Evolutionary conservation across 2,113 vertebrate genomes (phyloP).

Genomic region (Oplegnathus fasciatus): DNA sequence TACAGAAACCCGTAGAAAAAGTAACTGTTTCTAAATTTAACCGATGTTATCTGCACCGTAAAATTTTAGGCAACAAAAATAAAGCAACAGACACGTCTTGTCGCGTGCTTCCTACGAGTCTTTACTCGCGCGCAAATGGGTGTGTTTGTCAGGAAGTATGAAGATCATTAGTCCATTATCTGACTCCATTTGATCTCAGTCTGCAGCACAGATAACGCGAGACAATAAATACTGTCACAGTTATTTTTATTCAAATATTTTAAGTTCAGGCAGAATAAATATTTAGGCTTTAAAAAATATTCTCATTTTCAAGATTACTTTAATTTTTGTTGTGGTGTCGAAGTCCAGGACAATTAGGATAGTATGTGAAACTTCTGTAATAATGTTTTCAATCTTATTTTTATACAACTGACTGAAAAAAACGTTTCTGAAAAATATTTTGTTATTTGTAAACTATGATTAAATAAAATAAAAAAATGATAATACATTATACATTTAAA

Average conservation of each 20-base stretch:
- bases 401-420: background rate
- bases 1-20: background rate
- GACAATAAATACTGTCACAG: background rate
- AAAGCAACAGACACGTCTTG: constrained; percentile 7
- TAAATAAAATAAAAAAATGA: background rate
- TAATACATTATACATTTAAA: background rate
- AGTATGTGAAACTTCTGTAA: background rate
- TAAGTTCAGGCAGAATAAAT: background rate
- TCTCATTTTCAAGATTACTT: background rate
- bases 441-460: background rate
- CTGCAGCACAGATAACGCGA: background rate
- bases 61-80: background rate
- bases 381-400: background rate
- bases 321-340: background rate
- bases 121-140: constrained; percentile 25
- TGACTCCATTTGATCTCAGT: constrained; percentile 23
- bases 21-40: background rate
- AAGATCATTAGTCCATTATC: constrained; percentile 57
- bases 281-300: too few species aligned
- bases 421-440: background rate
- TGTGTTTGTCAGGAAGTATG: constrained; percentile 71
- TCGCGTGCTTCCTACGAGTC: constrained; percentile 65
- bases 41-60: background rate
- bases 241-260: background rate
- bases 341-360: background rate